Percentiles rank a stretch among this genome's conserved stretches.
Evolutionary conservation across 2,113 vertebrate species (phyloP).

Genomic region (Alethe diademata): DNA sequence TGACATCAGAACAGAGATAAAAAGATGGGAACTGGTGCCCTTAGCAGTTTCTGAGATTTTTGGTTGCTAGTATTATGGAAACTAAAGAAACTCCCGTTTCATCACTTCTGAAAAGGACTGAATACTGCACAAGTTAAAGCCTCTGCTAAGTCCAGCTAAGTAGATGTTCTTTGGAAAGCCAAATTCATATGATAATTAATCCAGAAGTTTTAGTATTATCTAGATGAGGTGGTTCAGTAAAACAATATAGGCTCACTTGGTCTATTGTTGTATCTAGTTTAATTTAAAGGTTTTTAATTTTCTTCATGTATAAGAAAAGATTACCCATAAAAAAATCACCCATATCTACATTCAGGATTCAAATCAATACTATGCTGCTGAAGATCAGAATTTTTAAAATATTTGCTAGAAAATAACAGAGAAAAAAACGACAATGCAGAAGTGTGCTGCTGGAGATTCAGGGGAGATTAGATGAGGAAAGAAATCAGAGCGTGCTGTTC

Average conservation of each 20-base stretch:
- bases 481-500: background rate
- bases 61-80: background rate
- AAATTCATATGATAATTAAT: background rate
- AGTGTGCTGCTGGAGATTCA: background rate
- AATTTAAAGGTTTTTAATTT: background rate
- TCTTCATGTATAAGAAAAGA: background rate
- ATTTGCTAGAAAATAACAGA: background rate
- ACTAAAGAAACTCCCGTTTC: background rate
- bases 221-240: background rate
- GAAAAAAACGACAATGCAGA: background rate
- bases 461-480: background rate
- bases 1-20: background rate
- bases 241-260: background rate
- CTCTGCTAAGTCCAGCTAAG: background rate
- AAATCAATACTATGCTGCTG: background rate
- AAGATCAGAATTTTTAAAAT: background rate
- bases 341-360: background rate
- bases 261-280: background rate
- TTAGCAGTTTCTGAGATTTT: background rate
- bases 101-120: background rate
- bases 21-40: background rate
- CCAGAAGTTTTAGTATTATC: background rate
- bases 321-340: background rate
- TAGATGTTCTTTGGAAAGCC: background rate
- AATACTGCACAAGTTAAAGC: background rate